Evolutionary conservation across 2,113 vertebrate genomes (phyloP), one percentile per base, ranked within the genome.

Genomic region (Spheniscus mendiculus): DNA sequence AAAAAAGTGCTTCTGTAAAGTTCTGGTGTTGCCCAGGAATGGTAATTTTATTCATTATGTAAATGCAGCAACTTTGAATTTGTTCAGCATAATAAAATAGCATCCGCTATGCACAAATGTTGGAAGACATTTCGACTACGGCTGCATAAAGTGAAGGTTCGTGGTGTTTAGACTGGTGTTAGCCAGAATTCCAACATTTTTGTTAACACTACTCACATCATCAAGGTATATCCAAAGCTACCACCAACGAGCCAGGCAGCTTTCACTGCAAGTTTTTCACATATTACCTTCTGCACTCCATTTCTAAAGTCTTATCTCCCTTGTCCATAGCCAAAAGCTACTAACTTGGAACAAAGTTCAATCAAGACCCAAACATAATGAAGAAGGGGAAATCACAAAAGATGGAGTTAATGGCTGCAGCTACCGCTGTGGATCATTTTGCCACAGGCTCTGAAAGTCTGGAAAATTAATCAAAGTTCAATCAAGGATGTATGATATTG

Each of bases 381-480:
- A 97, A 97, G 95, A 97, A 95, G 96, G 93, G 93, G 95, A 96
- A 96, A 97, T 96, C 89, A 95, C 94, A 88, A 83, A 97, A 97
- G 95, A 90, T 95, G 93, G 91, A 96, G 96, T 95, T 97, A 97
- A 97, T 97, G 96, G 96, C 94, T 97, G 89, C 63, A 25, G 95
- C 94, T 95, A 81, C 95, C 87, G n/a, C 89, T 92, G 74, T 29
- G 85, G 87, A 92, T 96, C 95, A 95, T 96, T 94, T 97, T 96
- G 97, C 93, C 96, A 96, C 80, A 94, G 95, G 91, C 94, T 96
- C 93, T 90, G 42, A 66, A 93, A 93, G 94, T 94, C 97, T 97
- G 96, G 91, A 90, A 98, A 97, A 97, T 94, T 95, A 96, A 97
- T 97, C 95, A 96, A 96, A 92, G 96, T 98, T 94, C 92, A 85